phyloP scores from a whole-genome alignment of 2,113 vertebrate species.

The Aramus guarauna region DNA sequence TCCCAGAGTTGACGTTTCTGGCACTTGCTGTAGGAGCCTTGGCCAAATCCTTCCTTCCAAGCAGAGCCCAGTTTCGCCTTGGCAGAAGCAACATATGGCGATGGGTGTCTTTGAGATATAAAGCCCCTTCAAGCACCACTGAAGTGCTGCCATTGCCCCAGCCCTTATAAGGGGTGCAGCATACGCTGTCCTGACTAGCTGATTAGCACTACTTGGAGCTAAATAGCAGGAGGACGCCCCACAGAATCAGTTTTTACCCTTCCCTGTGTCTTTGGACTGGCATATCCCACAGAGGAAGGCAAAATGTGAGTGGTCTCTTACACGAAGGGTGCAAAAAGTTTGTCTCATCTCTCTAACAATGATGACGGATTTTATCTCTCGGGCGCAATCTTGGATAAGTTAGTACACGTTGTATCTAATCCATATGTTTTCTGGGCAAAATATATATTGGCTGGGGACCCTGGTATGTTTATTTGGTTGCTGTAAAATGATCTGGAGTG shows the following conservation, averaged over 20 bases:
- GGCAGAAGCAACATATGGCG: constrained; percentile 40
- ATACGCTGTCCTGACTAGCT: constrained; percentile 38
- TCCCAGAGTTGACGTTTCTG: constrained; percentile 32
- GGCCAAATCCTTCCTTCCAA: constrained; percentile 36
- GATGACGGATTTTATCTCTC: background rate
- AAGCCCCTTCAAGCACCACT: constrained; percentile 36
- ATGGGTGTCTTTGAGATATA: constrained; percentile 27
- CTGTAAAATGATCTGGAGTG: background rate
- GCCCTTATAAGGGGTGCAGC: constrained; percentile 34
- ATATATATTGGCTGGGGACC: background rate
- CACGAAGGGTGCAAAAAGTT: background rate
- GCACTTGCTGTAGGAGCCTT: background rate
- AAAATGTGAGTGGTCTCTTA: background rate
- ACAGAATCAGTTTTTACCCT: background rate
- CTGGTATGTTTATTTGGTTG: background rate
- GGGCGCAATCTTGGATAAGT: background rate
- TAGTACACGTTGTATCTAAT: background rate
- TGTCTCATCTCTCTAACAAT: background rate
- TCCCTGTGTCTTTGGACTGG: background rate
- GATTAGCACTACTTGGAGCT: constrained; percentile 43
- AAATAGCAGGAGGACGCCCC: background rate
- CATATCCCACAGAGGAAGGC: background rate
- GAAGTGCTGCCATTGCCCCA: constrained; percentile 51
- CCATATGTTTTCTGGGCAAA: background rate
- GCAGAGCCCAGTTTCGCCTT: constrained; percentile 4